These are phyloP conservation scores for Rapana venosa DNA, from an alignment of 2,888 invertebrate genomes.

Conservation along the genomic window DNA sequence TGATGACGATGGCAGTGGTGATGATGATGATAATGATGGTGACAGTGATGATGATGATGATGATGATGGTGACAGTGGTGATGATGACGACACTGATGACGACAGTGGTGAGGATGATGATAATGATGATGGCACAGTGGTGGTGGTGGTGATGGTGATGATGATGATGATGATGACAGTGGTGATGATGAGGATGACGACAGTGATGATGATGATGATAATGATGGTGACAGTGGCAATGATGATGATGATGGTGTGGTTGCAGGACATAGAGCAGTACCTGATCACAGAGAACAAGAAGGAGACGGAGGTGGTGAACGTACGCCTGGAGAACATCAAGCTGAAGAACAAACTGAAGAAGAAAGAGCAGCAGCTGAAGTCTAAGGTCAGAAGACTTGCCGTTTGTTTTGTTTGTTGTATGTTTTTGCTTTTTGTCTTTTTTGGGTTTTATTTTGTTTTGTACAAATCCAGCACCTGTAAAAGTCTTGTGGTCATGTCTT, in stretches of 20 bases:
- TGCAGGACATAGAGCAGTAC: conserved; percentile 75
- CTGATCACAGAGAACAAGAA: conserved; percentile 71
- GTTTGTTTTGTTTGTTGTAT: not conserved
- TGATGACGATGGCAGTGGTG: not conserved
- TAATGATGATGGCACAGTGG: not conserved
- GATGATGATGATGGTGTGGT: conserved; percentile 4
- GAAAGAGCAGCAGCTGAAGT: conserved; percentile 77
- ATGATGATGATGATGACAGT: not conserved
- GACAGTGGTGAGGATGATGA: not conserved
- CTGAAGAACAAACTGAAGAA: conserved; percentile 78
- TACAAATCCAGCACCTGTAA: not conserved
- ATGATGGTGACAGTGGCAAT: not conserved
- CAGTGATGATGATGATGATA: not conserved
- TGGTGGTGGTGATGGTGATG: conserved; percentile 2
- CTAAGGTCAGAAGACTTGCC: conserved; percentile 66
- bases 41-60: not conserved
- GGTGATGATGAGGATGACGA: not conserved
- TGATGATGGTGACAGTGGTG: not conserved
- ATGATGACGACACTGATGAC: not conserved
- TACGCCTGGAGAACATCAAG: conserved; percentile 77
- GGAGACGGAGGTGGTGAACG: conserved; percentile 75
- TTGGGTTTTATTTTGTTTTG: not conserved
- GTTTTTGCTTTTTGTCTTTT: not conserved
- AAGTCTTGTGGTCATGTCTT: too few relatives aligned
- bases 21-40: not conserved